phyloP scores from a whole-genome alignment of 2,113 vertebrate genomes.

The Neolamprologus ventralis region DNA sequence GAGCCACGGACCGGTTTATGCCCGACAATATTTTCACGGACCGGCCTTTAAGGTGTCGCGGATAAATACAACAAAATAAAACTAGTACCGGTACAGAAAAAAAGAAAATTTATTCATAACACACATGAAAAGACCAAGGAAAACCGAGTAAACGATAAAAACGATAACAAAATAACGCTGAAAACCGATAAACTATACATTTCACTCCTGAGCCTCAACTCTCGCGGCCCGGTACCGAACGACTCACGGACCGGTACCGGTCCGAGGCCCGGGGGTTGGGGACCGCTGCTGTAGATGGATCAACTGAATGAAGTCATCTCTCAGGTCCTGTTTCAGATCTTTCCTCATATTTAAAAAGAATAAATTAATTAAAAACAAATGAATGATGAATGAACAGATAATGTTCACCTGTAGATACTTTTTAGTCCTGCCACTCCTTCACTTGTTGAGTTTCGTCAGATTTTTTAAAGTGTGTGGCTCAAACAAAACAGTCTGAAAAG shows the following conservation, averaged over 20 bases:
- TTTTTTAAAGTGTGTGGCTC: accelerated
- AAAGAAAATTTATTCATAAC: no score
- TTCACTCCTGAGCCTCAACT: no score
- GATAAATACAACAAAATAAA: no score
- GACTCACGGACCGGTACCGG: no score
- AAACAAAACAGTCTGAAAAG: not conserved
- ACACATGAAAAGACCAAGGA: accelerated
- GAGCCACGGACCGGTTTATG: no score
- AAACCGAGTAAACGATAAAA: no score
- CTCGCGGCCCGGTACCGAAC: no score
- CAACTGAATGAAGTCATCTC: not conserved
- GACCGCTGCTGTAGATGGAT: not conserved
- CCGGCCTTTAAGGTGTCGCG: no score
- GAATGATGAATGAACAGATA: not conserved
- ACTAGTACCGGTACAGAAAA: accelerated
- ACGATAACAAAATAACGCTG: no score
- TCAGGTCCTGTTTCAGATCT: not conserved
- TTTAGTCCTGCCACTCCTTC: not conserved
- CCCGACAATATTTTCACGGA: no score
- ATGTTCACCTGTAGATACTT: accelerated
- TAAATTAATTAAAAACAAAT: not conserved
- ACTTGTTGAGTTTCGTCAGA: not conserved
- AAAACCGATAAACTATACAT: no score
- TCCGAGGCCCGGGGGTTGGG: no score
- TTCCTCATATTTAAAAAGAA: not conserved